These are phyloP conservation scores for Andrena dorsata DNA, from an alignment of 2,888 invertebrate species.

Conservation along the genomic window DNA sequence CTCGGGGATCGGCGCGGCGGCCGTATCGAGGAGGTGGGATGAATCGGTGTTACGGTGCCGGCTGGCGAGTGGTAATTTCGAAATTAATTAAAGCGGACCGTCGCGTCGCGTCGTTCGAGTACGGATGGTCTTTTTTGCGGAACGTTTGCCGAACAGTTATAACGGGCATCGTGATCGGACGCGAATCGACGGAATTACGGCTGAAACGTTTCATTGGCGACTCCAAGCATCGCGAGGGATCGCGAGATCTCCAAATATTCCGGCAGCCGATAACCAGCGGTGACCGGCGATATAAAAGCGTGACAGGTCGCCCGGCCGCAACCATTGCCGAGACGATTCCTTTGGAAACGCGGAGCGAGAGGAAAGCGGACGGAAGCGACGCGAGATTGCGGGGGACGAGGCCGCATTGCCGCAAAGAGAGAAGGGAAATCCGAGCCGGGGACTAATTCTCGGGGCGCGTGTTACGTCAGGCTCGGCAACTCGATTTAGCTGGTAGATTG, in stretches of 20 bases:
- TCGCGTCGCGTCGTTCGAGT: conserved; percentile 15
- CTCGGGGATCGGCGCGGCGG: background rate
- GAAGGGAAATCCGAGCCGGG: conserved; percentile 54
- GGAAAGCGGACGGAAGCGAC: conserved; percentile 4
- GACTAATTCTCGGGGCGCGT: conserved; percentile 66
- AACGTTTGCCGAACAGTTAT: conserved; percentile 47
- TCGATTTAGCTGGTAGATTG: conserved; percentile 71
- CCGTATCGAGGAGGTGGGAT: conserved; percentile 17
- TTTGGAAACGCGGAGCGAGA: conserved; percentile 41
- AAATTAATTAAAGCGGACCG: conserved; percentile 56
- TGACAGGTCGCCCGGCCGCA: conserved; percentile 36
- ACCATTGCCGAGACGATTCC: conserved; percentile 49
- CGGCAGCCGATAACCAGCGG: conserved; percentile 57
- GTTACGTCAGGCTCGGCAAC: conserved; percentile 66
- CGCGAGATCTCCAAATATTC: background rate
- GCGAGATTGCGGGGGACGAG: conserved; percentile 49
- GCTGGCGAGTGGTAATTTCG: conserved; percentile 39
- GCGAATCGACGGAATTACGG: conserved; percentile 36
- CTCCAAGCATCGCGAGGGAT: conserved; percentile 1
- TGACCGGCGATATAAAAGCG: conserved; percentile 70
- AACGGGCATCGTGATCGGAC: conserved; percentile 9
- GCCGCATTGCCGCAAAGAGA: conserved; percentile 25
- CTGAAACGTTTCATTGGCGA: background rate
- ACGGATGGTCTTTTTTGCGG: conserved; percentile 38
- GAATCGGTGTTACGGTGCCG: conserved; percentile 1